These are phyloP conservation scores for Propithecus perrieri DNA, from an alignment of 2,797 vertebrate genomes.

Conservation along the genomic window DNA sequence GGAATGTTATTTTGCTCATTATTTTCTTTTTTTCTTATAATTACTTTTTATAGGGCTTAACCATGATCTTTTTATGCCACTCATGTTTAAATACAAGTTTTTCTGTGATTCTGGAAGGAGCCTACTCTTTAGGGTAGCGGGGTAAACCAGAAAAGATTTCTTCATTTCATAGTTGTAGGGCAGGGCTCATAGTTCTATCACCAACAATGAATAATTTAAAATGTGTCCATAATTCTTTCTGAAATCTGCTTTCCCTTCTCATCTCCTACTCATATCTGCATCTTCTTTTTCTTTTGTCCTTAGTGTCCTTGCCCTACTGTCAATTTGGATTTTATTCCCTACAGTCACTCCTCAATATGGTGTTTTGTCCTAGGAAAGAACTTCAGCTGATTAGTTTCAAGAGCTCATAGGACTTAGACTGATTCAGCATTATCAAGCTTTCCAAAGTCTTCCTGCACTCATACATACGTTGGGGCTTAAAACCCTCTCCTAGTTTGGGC, in stretches of 20 bases:
- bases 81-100: not conserved
- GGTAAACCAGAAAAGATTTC: not conserved
- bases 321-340: not conserved
- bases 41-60: not conserved
- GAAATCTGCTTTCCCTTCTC: not conserved
- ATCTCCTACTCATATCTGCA: not conserved
- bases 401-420: not conserved
- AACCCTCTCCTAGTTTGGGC: not conserved
- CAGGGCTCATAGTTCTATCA: not conserved
- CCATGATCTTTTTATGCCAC: not conserved
- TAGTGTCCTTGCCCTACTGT: not conserved
- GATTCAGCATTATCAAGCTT: not conserved
- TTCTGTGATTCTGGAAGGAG: not conserved
- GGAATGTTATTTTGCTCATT: not conserved
- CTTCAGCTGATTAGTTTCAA: not conserved
- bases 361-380: not conserved
- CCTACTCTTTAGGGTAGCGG: not conserved
- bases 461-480: not conserved
- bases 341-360: not conserved
- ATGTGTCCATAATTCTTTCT: not conserved
- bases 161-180: not conserved
- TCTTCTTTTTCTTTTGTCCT: not conserved
- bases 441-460: not conserved
- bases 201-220: not conserved
- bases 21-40: not conserved